A percentile compares a stretch with the other conserved stretches of the same genome.
phyloP scores from a whole-genome alignment of 2,797 vertebrate genomes.

The Trachops cirrhosus region DNA sequence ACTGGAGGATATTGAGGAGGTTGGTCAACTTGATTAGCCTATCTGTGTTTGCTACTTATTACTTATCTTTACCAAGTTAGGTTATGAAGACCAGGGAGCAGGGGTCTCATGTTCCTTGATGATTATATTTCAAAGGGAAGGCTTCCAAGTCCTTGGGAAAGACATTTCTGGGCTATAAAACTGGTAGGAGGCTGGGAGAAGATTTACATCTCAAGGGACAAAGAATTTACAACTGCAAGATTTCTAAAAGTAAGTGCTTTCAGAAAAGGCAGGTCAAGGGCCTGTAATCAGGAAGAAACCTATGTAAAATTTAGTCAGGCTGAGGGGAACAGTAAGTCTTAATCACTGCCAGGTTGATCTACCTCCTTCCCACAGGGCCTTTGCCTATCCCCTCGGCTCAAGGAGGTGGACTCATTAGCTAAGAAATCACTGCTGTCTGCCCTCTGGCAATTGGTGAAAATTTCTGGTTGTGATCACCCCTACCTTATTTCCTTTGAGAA shows the following conservation, averaged over 20 bases:
- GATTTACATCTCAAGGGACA: neutral
- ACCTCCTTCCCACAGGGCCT: neutral
- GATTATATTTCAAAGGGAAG: neutral
- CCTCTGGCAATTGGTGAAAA: neutral
- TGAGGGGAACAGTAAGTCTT: neutral
- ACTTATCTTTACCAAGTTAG: neutral
- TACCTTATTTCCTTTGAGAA: neutral
- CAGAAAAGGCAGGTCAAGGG: neutral
- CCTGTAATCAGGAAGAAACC: neutral
- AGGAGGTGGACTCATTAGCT: neutral
- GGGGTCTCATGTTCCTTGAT: neutral
- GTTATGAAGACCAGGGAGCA: neutral
- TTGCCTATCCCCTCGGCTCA: accelerated
- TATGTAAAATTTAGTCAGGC: neutral
- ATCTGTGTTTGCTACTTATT: neutral
- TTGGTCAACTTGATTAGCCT: neutral
- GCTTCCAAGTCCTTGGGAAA: neutral
- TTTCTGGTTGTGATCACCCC: neutral
- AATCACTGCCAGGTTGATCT: neutral
- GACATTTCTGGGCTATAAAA: neutral
- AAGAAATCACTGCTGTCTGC: too few relatives aligned
- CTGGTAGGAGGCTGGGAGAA: neutral
- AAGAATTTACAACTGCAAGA: neutral
- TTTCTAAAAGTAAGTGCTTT: neutral
- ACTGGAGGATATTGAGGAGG: neutral